A percentile compares a stretch with the other conserved stretches of the same genome.
These are phyloP conservation scores for Capitulum mitella DNA, from an alignment of 2,888 invertebrate species.

Conservation along the genomic window DNA sequence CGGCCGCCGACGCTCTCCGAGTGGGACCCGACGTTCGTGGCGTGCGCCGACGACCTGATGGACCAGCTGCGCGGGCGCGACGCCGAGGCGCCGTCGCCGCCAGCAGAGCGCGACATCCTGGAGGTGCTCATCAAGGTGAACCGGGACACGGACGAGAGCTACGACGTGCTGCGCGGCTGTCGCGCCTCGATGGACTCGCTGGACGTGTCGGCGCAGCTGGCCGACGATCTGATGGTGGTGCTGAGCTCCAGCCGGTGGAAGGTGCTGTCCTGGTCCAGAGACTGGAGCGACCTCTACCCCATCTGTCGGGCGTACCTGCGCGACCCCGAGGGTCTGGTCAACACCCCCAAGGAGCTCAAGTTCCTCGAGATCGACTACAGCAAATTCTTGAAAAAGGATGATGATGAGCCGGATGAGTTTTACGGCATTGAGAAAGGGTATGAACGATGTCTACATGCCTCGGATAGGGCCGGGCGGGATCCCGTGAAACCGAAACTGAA, in stretches of 20 bases:
- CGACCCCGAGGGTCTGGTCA: slow-evolving; percentile 44
- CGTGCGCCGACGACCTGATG: slow-evolving; percentile 41
- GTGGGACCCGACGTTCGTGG: slow-evolving; percentile 22
- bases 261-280: slow-evolving; percentile 61
- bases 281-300: slow-evolving; percentile 52
- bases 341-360: slow-evolving; percentile 62
- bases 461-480: slow-evolving; percentile 30
- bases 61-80: slow-evolving; percentile 56
- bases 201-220: slow-evolving; percentile 36
- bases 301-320: slow-evolving; percentile 52
- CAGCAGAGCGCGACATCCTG: not conserved
- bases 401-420: slow-evolving; percentile 51
- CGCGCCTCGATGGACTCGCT: slow-evolving; percentile 24
- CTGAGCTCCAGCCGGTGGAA: slow-evolving; percentile 63
- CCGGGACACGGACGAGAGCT: not conserved
- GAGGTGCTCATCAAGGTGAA: not conserved
- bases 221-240: slow-evolving; percentile 61
- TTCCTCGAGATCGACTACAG: slow-evolving; percentile 62
- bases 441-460: slow-evolving; percentile 45
- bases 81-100: slow-evolving; percentile 40
- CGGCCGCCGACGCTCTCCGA: not conserved
- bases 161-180: slow-evolving; percentile 22
- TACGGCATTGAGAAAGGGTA: slow-evolving; percentile 55
- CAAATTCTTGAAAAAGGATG: slow-evolving; percentile 53
- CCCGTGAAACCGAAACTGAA: not conserved